These are phyloP conservation scores for Caranx melampygus DNA, from an alignment of 2,113 vertebrate genomes.

Conservation along the genomic window DNA sequence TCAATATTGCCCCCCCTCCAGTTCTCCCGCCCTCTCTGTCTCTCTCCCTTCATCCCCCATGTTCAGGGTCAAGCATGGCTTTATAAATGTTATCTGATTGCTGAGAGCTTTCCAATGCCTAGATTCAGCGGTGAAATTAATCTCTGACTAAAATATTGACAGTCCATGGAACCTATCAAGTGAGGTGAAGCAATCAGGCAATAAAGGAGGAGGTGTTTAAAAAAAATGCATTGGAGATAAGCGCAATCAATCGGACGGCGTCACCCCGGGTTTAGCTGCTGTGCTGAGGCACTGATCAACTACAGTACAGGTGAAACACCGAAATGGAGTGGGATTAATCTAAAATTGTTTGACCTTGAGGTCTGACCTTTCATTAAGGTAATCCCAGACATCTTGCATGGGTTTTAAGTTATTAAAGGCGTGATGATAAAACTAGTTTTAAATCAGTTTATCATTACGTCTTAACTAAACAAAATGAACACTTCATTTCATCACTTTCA, in stretches of 20 bases:
- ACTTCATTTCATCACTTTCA: conserved; percentile 20
- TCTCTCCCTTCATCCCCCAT: conserved; percentile 57
- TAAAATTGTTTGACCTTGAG: conserved; percentile 62
- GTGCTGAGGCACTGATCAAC: conserved; percentile 35
- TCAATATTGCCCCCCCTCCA: conserved; percentile 49
- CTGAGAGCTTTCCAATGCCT: conserved; percentile 71
- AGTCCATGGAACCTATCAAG: conserved; percentile 66
- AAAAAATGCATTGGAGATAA: conserved; percentile 63
- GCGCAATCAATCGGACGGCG: conserved; percentile 70
- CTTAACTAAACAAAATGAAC: conserved; percentile 8
- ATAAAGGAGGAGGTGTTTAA: conserved; percentile 48
- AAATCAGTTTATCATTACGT: conserved; percentile 49
- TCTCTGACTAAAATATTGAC: conserved; percentile 82
- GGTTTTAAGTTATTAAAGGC: conserved; percentile 48
- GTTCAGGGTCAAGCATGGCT: conserved; percentile 72
- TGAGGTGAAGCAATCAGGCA: conserved; percentile 73
- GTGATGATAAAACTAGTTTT: conserved; percentile 47
- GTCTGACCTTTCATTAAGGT: conserved; percentile 63
- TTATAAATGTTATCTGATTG: conserved; percentile 82
- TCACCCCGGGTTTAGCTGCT: conserved; percentile 51
- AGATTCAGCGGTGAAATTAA: conserved; percentile 78
- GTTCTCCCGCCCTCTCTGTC: conserved; percentile 26
- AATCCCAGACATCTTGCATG: conserved; percentile 53
- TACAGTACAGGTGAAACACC: conserved; percentile 21
- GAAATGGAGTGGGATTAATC: conserved; percentile 32